Conservation (phyloP, 2,797 vertebrate genomes). For the Galago senegalensis region DNA sequence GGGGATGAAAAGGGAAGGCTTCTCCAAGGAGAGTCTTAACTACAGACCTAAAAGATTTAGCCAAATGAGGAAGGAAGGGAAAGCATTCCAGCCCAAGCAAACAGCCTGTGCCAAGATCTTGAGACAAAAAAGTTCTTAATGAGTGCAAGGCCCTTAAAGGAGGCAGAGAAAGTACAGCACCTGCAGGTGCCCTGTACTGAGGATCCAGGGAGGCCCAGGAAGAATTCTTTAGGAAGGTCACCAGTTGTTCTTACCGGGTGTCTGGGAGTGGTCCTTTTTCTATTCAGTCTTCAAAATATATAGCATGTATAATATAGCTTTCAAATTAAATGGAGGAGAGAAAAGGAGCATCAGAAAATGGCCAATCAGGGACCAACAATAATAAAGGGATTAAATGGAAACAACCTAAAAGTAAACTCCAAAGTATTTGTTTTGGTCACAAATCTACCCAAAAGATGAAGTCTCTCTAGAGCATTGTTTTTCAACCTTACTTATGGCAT, state of each 20-base stretch:
- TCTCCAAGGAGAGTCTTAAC: not conserved
- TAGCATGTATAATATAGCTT: not conserved
- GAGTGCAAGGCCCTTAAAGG: not conserved
- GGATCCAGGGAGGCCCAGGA: not conserved
- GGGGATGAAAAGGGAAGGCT: not conserved
- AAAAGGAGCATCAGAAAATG: slow-evolving; percentile 42
- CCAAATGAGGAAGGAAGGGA: not conserved
- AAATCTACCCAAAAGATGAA: not conserved
- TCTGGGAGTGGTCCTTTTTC: not conserved
- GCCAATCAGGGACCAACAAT: not conserved
- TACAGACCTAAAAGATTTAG: not conserved
- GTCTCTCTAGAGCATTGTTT: not conserved
- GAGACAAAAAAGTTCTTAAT: not conserved
- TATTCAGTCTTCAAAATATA: not conserved
- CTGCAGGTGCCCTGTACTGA: not conserved
- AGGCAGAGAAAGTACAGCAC: not conserved
- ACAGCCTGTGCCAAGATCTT: not conserved
- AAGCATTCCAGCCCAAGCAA: not conserved
- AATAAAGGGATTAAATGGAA: not conserved
- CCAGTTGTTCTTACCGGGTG: not conserved
- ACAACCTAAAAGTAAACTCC: not conserved
- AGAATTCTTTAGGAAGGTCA: not conserved
- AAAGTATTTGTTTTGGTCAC: not conserved
- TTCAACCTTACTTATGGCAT: too few relatives aligned
- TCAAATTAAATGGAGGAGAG: slow-evolving; percentile 4